Conservation (phyloP, 2,888 invertebrate species). For the Pyrrhia umbra region DNA sequence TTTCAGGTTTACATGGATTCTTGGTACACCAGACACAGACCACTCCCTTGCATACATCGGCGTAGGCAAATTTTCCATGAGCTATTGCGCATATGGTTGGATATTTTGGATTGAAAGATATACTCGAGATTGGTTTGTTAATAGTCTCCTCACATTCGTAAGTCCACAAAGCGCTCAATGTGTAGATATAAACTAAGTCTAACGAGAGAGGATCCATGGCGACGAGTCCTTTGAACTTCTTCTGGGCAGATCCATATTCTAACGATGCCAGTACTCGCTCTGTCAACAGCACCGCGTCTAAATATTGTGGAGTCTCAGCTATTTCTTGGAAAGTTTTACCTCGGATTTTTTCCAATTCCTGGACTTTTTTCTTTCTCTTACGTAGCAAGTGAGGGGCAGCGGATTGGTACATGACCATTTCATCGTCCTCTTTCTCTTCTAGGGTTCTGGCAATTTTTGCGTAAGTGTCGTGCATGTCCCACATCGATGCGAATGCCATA, state of each 20-base stretch:
- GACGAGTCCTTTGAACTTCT: constrained; percentile 92
- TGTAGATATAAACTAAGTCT: constrained; percentile 92
- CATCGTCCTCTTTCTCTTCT: constrained; percentile 78
- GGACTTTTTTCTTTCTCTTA: constrained; percentile 66
- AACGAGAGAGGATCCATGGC: constrained; percentile 91
- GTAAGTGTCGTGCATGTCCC: constrained; percentile 94
- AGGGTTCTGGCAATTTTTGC: constrained; percentile 78
- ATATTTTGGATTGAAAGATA: constrained; percentile 93
- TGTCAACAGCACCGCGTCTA: constrained; percentile 91
- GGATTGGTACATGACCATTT: constrained; percentile 85
- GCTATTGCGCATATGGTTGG: constrained; percentile 93
- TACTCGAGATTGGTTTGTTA: constrained; percentile 90
- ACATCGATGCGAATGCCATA: constrained; percentile 92
- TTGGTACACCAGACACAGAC: constrained; percentile 95
- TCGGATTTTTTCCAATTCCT: constrained; percentile 20
- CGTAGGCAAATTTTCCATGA: constrained; percentile 92
- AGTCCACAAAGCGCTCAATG: constrained; percentile 92
- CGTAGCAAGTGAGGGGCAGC: constrained; percentile 76
- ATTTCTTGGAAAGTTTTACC: constrained; percentile 77
- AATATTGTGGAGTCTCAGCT: constrained; percentile 83
- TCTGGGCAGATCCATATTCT: constrained; percentile 92
- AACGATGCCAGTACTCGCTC: constrained; percentile 94
- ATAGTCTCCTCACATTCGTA: constrained; percentile 88
- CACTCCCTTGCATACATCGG: constrained; percentile 90
- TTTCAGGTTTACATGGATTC: constrained; percentile 94